phyloP scores from a whole-genome alignment of 2,888 invertebrate genomes.

The Hemistola chrysoprasaria region DNA sequence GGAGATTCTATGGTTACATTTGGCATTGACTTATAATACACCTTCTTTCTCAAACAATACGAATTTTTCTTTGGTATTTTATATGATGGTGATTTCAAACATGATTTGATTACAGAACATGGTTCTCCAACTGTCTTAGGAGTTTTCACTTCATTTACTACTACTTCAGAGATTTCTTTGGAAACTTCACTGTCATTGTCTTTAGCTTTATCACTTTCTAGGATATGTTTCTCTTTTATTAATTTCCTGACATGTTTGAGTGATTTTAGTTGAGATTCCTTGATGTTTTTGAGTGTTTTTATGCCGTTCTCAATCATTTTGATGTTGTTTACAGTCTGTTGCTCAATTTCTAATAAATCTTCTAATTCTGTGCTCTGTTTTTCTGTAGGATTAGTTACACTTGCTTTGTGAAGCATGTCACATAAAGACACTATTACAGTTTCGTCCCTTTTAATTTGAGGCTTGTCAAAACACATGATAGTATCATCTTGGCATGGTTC shows the following conservation, averaged over 20 bases:
- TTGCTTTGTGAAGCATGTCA: constrained; percentile 60
- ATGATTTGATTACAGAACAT: constrained; percentile 52
- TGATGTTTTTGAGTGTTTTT: constrained; percentile 45
- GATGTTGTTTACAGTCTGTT: constrained; percentile 49
- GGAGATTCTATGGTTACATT: constrained; percentile 51
- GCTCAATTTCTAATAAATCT: constrained; percentile 51
- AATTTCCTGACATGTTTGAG: constrained; percentile 50
- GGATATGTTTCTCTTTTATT: constrained; percentile 45
- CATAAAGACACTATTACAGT: constrained; percentile 65
- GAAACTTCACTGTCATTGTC: constrained; percentile 35
- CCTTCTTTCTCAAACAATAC: constrained; percentile 54
- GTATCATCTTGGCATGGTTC: constrained; percentile 54
- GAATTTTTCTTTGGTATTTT: constrained; percentile 63
- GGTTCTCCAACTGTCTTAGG: constrained; percentile 35
- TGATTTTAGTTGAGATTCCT: constrained; percentile 51
- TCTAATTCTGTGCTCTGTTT: constrained; percentile 44
- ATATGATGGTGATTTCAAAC: constrained; percentile 58
- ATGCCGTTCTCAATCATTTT: constrained; percentile 55
- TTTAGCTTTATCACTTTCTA: constrained; percentile 11
- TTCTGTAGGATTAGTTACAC: constrained; percentile 44
- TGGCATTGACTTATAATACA: constrained; percentile 60
- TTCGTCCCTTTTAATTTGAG: constrained; percentile 53
- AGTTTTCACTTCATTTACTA: constrained; percentile 28
- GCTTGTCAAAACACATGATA: constrained; percentile 62
- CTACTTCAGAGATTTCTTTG: constrained; percentile 28